Base-by-base conservation (phyloP, 2,888 invertebrate genomes). In the Lasioglossum leucozonium region DNA sequence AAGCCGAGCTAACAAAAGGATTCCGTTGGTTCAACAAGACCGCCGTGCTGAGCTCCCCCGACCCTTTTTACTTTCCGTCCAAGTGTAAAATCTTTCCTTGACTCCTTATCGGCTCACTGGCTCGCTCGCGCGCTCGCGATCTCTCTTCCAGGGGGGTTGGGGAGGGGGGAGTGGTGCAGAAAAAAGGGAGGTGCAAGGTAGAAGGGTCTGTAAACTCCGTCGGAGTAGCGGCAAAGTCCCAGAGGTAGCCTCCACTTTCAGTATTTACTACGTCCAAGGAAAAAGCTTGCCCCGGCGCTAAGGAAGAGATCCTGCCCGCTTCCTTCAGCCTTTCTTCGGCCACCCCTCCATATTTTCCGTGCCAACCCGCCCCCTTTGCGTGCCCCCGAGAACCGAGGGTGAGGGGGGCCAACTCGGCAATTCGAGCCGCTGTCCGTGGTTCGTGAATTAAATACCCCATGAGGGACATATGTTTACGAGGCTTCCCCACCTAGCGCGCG, bases 61-160 rank as follows among this genome's bases (percentile, higher is more conserved):
- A 72, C 84, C 74, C 84, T 82, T 90, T 87, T 86, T 89, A 81
- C 81, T 77, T 78, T 76, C 76, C 85, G 85, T 26, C 89, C 91
- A 34, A 91, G 90, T 89, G 85, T 89, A 86, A 91, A 90, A 90
- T 91, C 91, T 90, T 90, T 90, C 77, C 89, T 89, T 84, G 88
- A 88, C 87, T 90, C 91, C 85, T 91, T 89, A 87, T 89, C 87
- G 89, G 85, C 79, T 62, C 62, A 16, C 30, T 47, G 81, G 62
- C 62, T 55, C 34, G 34, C 44, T 44, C 16, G 30, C 30, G 11
- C 55, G 73, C 34, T 22, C 67, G 58, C 58, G 26, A 30, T 47
- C 18, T 47, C 62, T 30, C 0, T 16, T 13, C 62, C 30, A 1
- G 55, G n/a, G 37, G 37, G n/a, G 81, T 26, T 10, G 6, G 18